These are phyloP conservation scores for Bembecia ichneumoniformis DNA, from an alignment of 2,888 invertebrate species.

Conservation along the genomic window DNA sequence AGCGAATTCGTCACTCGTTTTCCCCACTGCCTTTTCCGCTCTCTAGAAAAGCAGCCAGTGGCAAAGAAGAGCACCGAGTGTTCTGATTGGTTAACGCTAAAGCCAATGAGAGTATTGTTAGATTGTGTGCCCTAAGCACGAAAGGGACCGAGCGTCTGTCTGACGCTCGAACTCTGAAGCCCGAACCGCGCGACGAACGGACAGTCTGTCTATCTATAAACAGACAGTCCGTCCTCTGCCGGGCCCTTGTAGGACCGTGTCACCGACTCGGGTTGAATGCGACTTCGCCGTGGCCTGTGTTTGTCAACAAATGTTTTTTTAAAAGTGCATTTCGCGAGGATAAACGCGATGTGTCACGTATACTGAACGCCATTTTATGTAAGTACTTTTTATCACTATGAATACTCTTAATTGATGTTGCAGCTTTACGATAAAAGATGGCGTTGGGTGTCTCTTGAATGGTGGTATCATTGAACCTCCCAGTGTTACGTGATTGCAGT, in stretches of 20 bases:
- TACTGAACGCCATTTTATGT: conserved; percentile 40
- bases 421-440: conserved; percentile 41
- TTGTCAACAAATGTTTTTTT: conserved; percentile 44
- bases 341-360: conserved; percentile 26
- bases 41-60: conserved; percentile 35
- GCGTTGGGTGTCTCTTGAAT: conserved; percentile 39
- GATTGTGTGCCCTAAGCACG: conserved; percentile 45
- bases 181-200: conserved; percentile 12
- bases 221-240: conserved; percentile 8
- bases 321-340: conserved; percentile 31
- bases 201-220: conserved; percentile 36
- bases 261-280: conserved; percentile 34
- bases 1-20: conserved; percentile 45
- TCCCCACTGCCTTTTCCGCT: conserved; percentile 56
- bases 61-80: conserved; percentile 26
- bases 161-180: conserved; percentile 10
- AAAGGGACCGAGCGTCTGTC: conserved; percentile 40
- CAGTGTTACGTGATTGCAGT: conserved; percentile 27
- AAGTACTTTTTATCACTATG: conserved; percentile 32
- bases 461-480: conserved; percentile 52
- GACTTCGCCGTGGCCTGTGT: conserved; percentile 19
- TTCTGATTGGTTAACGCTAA: conserved; percentile 37
- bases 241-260: conserved; percentile 58
- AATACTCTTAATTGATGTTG: conserved; percentile 27
- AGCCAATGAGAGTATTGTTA: conserved; percentile 42